Percentiles rank a stretch among this genome's conserved stretches.
These are phyloP conservation scores for Clepsis dumicolana DNA, from an alignment of 2,888 invertebrate species.

Conservation along the genomic window DNA sequence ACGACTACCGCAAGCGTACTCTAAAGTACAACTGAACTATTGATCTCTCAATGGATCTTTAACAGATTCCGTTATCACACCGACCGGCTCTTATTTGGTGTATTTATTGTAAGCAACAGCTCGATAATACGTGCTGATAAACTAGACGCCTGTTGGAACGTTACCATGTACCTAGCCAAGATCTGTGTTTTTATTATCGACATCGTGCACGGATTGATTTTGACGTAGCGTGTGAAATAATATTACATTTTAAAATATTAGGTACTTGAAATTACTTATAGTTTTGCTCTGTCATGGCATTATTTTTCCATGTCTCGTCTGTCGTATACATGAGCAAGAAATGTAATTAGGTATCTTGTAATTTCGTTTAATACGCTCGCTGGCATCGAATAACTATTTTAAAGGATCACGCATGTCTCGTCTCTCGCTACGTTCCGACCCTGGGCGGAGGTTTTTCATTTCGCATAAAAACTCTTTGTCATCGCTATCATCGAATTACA, in stretches of 20 bases:
- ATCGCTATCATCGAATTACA: conserved; percentile 46
- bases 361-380: not conserved
- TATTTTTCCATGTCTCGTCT: not conserved
- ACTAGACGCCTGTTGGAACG: conserved; percentile 2
- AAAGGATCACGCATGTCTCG: not conserved
- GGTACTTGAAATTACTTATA: not conserved
- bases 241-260: not conserved
- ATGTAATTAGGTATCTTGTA: not conserved
- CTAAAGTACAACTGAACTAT: conserved; percentile 41
- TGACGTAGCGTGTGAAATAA: not conserved
- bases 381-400: not conserved
- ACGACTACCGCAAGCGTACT: conserved; percentile 50
- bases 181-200: not conserved
- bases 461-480: conserved; percentile 43
- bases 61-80: conserved; percentile 45
- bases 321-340: not conserved
- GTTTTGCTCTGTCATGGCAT: not conserved
- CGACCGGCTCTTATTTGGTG: conserved; percentile 18
- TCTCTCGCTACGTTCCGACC: not conserved
- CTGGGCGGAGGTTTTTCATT: conserved; percentile 24
- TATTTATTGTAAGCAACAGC: conserved; percentile 39
- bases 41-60: conserved; percentile 46
- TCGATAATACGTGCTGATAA: conserved; percentile 39
- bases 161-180: conserved; percentile 25
- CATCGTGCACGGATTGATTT: not conserved